These are phyloP conservation scores for Rhyacophila evoluta DNA, from an alignment of 2,888 invertebrate species.

Conservation along the genomic window DNA sequence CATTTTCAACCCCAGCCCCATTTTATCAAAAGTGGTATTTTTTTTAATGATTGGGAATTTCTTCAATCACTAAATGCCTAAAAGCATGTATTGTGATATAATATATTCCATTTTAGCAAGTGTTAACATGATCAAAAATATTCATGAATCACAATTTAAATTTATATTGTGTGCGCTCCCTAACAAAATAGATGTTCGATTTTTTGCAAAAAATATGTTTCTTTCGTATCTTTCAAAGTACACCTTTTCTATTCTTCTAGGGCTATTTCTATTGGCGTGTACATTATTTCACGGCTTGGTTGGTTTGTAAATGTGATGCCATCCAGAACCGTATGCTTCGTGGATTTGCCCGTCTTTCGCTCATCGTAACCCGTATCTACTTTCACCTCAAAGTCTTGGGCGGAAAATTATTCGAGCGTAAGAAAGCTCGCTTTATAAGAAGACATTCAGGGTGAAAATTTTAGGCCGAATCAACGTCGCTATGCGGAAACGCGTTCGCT, in stretches of 20 bases:
- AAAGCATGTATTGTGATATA: too few species aligned
- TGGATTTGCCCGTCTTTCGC: background rate
- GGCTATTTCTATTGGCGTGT: background rate
- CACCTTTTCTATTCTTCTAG: background rate
- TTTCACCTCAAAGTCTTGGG: background rate
- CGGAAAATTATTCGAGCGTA: slow-evolving; percentile 7
- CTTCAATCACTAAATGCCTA: too few species aligned
- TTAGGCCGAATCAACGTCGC: background rate
- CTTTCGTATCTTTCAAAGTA: background rate
- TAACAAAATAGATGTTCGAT: too few species aligned
- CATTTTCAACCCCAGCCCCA: too few species aligned
- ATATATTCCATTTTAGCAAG: too few species aligned
- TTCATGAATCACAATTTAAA: too few species aligned
- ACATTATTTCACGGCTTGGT: slow-evolving; percentile 18
- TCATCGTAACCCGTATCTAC: background rate
- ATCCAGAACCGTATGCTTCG: slow-evolving; percentile 9
- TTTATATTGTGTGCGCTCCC: too few species aligned
- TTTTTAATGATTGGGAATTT: too few species aligned
- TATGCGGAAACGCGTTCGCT: background rate
- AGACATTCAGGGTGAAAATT: background rate
- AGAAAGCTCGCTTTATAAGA: background rate
- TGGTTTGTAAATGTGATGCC: background rate
- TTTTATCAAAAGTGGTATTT: too few species aligned
- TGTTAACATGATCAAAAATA: too few species aligned
- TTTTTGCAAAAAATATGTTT: too few species aligned